Base-by-base conservation (phyloP, 2,797 vertebrate genomes). In the Steatocranus sp. region DNA sequence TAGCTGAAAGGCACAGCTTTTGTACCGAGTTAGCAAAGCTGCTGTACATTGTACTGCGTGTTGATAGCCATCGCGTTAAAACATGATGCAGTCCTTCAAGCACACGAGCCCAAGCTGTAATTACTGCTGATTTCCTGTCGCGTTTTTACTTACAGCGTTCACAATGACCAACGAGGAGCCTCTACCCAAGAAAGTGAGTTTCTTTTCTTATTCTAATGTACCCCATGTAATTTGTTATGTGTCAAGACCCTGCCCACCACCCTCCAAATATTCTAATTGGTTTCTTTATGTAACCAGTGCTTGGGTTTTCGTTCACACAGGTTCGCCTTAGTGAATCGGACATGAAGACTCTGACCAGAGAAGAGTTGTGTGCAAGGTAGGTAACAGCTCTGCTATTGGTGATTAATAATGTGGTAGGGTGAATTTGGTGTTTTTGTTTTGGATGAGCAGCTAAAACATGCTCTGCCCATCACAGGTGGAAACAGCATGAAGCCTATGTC, bases 111-210 rank as follows among this genome's bases (percentile, higher is more conserved):
- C 14, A 18, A 36, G 56, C 30, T 58, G n/a, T 78, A 50, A 30
- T 80, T 85, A 88, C 79, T 83, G 8, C 48, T 76, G 18, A 5
- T 54, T 53, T 68, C 58, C 38, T 87, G 0, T 79, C 27, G 48
- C 81, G 15, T 81, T 82, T 91, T 84, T 89, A 3, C 30, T 88
- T 90, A 36, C 86, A 98, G 96, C 95, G 87, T 94, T 96, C 96
- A 98, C 95, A 87, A 99, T 99, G 98, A 99, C 98, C 90, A 99
- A 99, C 96, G 99, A 99, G 96, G 99, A 99, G 95, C 99, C 99
- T 95, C 97, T 99, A 51, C 98, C 98, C 78, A 99, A 99, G 96
- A 99, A 99, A 97, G 99, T 99, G 94, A 95, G 93, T 50, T 32
- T 30, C 1, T 49, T 41, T 43, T 76, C 46, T 17, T 1, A 27